A percentile compares a stretch with the other conserved stretches of the same genome.
phyloP scores from a whole-genome alignment of 2,113 vertebrate genomes.

The Psephotus haematonotus region DNA sequence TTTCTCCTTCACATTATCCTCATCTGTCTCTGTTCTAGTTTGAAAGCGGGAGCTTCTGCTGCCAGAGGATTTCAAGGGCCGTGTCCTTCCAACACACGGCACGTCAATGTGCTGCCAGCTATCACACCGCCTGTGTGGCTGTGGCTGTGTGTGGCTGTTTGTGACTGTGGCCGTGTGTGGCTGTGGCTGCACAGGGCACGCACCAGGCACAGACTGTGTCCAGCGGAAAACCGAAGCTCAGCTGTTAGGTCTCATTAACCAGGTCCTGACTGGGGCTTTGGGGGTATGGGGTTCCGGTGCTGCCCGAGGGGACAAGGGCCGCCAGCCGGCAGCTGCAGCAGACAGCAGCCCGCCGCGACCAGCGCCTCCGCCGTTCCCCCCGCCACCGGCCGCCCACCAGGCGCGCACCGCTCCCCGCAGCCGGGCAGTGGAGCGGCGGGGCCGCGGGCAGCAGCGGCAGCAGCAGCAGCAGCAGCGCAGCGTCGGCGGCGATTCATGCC shows the following conservation, averaged over 20 bases:
- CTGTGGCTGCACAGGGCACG: not conserved
- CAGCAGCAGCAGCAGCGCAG: not conserved
- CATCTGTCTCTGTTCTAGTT: not conserved
- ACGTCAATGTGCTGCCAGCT: not conserved
- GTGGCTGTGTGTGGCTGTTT: no score
- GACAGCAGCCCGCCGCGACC: no score
- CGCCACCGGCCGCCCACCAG: not conserved
- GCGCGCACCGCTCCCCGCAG: not conserved
- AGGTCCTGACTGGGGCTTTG: not conserved
- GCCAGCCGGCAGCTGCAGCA: not conserved
- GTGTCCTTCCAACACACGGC: not conserved
- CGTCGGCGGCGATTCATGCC: accelerated
- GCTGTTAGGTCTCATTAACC: not conserved
- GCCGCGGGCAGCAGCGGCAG: no score
- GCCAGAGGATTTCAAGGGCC: slow-evolving; percentile 22
- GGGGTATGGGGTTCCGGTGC: not conserved
- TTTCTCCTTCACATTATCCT: slow-evolving; percentile 39
- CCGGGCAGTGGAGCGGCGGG: not conserved
- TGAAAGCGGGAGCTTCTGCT: not conserved
- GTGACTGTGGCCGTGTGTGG: no score
- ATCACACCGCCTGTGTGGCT: not conserved
- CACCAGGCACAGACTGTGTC: accelerated
- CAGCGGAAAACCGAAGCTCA: accelerated
- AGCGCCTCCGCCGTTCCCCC: not conserved
- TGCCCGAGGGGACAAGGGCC: not conserved